These are phyloP conservation scores for Congeria kusceri DNA, from an alignment of 2,888 invertebrate species.

Conservation along the genomic window DNA sequence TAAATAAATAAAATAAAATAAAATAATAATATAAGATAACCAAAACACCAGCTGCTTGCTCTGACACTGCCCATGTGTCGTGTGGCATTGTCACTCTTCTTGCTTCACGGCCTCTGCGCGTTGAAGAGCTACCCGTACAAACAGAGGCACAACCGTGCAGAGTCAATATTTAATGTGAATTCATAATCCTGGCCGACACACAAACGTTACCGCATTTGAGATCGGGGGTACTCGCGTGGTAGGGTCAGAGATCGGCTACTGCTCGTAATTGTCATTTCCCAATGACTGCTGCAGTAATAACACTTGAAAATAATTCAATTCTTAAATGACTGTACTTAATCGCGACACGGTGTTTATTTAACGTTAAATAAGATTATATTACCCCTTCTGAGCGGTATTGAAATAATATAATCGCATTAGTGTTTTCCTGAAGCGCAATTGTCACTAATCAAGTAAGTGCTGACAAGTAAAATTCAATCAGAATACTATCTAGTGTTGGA, in stretches of 20 bases:
- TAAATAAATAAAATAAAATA: background rate
- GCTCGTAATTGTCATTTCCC: background rate
- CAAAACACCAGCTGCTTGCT: background rate
- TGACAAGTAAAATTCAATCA: constrained; percentile 33
- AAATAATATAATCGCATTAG: constrained; percentile 40
- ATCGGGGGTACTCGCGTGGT: background rate
- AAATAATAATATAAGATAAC: background rate
- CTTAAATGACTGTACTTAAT: constrained; percentile 37
- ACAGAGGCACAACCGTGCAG: background rate
- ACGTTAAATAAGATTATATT: constrained; percentile 33
- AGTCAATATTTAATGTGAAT: background rate
- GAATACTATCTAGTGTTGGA: constrained; percentile 38
- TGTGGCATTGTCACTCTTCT: too few species aligned
- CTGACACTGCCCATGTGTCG: too few species aligned
- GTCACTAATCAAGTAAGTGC: constrained; percentile 36
- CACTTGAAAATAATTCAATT: constrained; percentile 41
- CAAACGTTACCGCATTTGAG: background rate
- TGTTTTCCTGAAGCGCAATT: constrained; percentile 27
- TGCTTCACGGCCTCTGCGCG: too few species aligned
- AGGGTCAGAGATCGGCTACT: background rate
- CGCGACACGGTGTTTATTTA: constrained; percentile 37
- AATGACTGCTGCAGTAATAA: constrained; percentile 47
- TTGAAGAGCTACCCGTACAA: too few species aligned
- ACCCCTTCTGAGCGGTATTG: constrained; percentile 29
- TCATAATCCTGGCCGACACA: background rate